These are phyloP conservation scores for Panurus biarmicus DNA, from an alignment of 2,113 vertebrate species.

Conservation along the genomic window DNA sequence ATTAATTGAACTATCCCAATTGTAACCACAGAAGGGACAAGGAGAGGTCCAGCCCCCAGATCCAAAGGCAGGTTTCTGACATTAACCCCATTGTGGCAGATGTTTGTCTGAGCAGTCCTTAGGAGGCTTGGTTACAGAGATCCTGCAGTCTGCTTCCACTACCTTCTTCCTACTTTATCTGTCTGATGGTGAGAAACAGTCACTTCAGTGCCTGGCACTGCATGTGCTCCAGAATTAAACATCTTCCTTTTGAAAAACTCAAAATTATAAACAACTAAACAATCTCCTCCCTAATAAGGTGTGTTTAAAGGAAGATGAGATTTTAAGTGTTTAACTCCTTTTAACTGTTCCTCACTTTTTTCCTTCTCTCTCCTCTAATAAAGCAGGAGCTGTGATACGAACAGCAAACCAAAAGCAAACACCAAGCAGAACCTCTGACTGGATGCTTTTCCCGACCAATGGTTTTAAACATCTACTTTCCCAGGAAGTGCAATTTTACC, in stretches of 20 bases:
- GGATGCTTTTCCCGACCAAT: not conserved
- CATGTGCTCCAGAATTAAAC: not conserved
- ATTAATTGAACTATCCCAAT: not conserved
- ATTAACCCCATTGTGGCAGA: not conserved
- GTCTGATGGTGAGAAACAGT: not conserved
- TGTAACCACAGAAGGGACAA: not conserved
- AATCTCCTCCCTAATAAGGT: not conserved
- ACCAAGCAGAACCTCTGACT: not conserved
- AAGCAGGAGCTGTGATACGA: not conserved
- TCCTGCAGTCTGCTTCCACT: not conserved
- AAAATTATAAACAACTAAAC: not conserved
- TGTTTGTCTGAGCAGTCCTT: not conserved
- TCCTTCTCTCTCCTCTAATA: not conserved
- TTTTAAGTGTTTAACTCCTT: not conserved
- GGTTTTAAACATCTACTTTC: not conserved
- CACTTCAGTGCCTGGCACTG: not conserved
- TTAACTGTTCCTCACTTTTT: not conserved
- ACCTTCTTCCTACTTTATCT: not conserved
- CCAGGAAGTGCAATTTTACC: not conserved
- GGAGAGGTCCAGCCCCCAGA: not conserved
- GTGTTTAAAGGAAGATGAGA: not conserved
- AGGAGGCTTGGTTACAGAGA: fast-evolving
- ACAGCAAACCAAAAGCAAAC: not conserved
- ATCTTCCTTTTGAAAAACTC: not conserved
- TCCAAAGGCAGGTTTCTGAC: not conserved